Base-by-base conservation (phyloP, 2,113 vertebrate species). In the Sylvilagus bachmani region DNA sequence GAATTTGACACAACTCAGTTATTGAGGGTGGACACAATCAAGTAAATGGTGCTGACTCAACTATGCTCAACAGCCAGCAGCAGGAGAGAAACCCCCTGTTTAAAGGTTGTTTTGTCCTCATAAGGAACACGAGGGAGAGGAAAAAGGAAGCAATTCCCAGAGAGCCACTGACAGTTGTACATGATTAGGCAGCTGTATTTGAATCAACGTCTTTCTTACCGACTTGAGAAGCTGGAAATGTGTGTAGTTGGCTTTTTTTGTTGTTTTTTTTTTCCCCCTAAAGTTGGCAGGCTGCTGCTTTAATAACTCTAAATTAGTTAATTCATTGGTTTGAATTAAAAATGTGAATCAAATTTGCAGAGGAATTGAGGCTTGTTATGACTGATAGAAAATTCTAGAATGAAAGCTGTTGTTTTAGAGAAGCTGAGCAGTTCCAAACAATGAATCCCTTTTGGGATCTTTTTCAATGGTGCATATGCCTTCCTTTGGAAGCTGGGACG, bases 291-390 rank as follows among this genome's bases (percentile, higher is more conserved):
- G 67, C 78, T 97, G 71, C 80, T 97, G 49, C 55, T 97, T 92
- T 95, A 91, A 89, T 86, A 92, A 77, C 62, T 62, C 74, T 67
- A 97, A 98, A 94, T 89, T 97, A 85, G 55, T 95, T 97, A 97
- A 98, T 96, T 93, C 11, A 97, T 67, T 94, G 88, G 31, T 61
- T 90, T 95, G 67, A 97, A 78, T 79, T 81, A 88, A 97, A 75
- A 61, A 61, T 70, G 83, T 22, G 67, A 93, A 92, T 96, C 90
- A 90, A 93, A 96, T 95, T 89, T 86, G 51, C 62, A 90, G 11
- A 93, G 70, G 55, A 36, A 94, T 85, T 95, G 87, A 62, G 53
- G 33, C 61, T 96, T 84, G 5, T 61, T 96, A 95, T 75, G 92
- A 38, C 17, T 86, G n/a, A 31, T 55, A 90, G 92, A 67, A 96